Conservation (phyloP, 2,888 invertebrate genomes). For the Tachina grossa region DNA sequence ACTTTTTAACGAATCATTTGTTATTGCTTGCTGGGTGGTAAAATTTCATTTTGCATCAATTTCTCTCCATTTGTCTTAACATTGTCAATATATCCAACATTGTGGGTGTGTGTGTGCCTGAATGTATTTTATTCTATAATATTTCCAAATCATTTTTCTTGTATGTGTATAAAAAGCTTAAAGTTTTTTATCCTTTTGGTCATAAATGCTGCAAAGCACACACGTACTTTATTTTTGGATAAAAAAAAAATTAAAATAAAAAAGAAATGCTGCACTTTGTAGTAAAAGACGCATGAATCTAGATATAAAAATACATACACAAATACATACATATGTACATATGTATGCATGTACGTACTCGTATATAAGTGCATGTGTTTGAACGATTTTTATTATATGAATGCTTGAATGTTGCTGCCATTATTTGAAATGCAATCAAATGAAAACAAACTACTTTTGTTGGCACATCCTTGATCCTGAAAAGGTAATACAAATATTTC, state of each 20-base stretch:
- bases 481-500: conserved; percentile 68
- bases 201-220: conserved; percentile 62
- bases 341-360: too few relatives aligned
- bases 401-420: conserved; percentile 7
- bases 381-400: conserved; percentile 11
- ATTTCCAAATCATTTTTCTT: conserved; percentile 52
- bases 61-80: conserved; percentile 64
- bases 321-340: not conserved
- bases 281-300: conserved; percentile 13
- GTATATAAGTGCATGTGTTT: conserved; percentile 24
- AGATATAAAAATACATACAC: not conserved
- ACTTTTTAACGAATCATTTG: not conserved
- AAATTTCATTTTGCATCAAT: conserved; percentile 35
- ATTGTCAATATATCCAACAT: conserved; percentile 56
- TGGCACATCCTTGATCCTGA: conserved; percentile 71
- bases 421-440: conserved; percentile 75
- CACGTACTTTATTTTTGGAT: conserved; percentile 39
- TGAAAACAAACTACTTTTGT: conserved; percentile 77
- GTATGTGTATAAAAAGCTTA: conserved; percentile 42
- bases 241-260: not conserved
- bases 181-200: conserved; percentile 67
- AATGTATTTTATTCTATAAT: conserved; percentile 42
- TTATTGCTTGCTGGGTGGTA: conserved; percentile 15
- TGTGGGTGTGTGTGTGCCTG: not conserved
- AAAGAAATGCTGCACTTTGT: conserved; percentile 44